Percentiles rank a stretch among this genome's conserved stretches.
phyloP scores from a whole-genome alignment of 92 coral and sea anemone species.

The Siderastrea siderea region DNA sequence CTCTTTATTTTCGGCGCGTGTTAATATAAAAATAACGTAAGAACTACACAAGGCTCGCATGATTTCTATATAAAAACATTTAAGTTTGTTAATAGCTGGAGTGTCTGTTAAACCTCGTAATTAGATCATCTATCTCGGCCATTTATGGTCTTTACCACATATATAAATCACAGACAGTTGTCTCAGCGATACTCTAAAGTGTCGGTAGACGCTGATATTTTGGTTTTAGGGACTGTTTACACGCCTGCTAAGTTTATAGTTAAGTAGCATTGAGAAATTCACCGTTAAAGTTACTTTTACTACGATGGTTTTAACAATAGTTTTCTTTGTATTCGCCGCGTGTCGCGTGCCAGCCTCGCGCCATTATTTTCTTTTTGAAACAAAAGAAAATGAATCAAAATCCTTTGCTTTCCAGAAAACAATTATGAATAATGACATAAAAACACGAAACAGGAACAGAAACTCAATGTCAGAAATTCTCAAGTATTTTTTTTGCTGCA shows the following conservation, averaged over 20 bases:
- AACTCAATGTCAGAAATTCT: neutral
- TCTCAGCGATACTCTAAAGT: neutral
- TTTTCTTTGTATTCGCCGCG: slow-evolving; percentile 27
- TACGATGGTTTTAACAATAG: slow-evolving; percentile 13
- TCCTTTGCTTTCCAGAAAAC: slow-evolving; percentile 2
- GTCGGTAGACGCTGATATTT: neutral
- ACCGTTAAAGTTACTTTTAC: slow-evolving; percentile 23
- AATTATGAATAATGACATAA: neutral
- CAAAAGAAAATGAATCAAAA: slow-evolving; percentile 16
- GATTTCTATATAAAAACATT: neutral
- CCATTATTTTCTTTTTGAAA: slow-evolving; percentile 6
- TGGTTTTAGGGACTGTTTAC: neutral
- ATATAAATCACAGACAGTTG: neutral
- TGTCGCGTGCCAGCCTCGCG: slow-evolving; percentile 36
- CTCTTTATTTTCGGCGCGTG: neutral
- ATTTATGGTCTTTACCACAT: neutral
- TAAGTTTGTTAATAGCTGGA: too few species aligned
- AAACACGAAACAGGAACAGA: neutral
- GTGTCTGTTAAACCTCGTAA: neutral
- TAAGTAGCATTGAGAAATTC: slow-evolving; percentile 11
- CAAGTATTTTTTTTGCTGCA: neutral
- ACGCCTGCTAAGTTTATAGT: slow-evolving; percentile 26
- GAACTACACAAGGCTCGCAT: too few species aligned
- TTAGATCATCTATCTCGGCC: too few species aligned
- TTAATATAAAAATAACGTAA: neutral